These are phyloP conservation scores for Cephalotes varians DNA, from an alignment of 2,888 invertebrate species.

Conservation along the genomic window DNA sequence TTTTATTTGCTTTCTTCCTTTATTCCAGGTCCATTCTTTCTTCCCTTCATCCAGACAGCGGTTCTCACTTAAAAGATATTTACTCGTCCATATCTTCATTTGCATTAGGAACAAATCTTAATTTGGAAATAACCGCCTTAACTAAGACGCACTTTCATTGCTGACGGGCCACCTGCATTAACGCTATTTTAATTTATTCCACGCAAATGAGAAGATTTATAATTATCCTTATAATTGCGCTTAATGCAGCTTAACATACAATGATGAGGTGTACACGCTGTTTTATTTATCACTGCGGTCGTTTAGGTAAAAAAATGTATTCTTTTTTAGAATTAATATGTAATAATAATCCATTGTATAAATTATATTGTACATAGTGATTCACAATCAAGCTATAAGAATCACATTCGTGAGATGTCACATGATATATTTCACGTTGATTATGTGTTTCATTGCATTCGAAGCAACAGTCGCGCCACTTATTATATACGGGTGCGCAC, in stretches of 20 bases:
- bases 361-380: background rate
- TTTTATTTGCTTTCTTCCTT: slow-evolving; percentile 68
- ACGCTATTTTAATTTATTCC: slow-evolving; percentile 43
- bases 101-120: slow-evolving; percentile 55
- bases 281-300: background rate
- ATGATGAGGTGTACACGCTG: background rate
- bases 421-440: slow-evolving; percentile 22
- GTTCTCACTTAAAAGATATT: slow-evolving; percentile 47
- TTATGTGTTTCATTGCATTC: slow-evolving; percentile 42
- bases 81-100: slow-evolving; percentile 58
- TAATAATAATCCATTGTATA: background rate
- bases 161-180: slow-evolving; percentile 22
- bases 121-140: slow-evolving; percentile 49
- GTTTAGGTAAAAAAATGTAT: background rate
- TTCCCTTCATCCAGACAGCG: slow-evolving; percentile 61
- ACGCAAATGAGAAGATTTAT: slow-evolving; percentile 39
- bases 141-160: slow-evolving; percentile 48
- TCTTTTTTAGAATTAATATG: background rate
- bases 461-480: slow-evolving; percentile 58
- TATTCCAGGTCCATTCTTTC: slow-evolving; percentile 51
- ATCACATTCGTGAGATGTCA: background rate
- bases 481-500: slow-evolving; percentile 49
- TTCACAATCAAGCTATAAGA: slow-evolving; percentile 16
- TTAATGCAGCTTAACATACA: slow-evolving; percentile 15
- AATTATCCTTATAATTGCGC: slow-evolving; percentile 41